Evolutionary conservation across 2,113 vertebrate species (phyloP), one percentile per base, ranked within the genome.

Genomic region (Geothlypis trichas): DNA sequence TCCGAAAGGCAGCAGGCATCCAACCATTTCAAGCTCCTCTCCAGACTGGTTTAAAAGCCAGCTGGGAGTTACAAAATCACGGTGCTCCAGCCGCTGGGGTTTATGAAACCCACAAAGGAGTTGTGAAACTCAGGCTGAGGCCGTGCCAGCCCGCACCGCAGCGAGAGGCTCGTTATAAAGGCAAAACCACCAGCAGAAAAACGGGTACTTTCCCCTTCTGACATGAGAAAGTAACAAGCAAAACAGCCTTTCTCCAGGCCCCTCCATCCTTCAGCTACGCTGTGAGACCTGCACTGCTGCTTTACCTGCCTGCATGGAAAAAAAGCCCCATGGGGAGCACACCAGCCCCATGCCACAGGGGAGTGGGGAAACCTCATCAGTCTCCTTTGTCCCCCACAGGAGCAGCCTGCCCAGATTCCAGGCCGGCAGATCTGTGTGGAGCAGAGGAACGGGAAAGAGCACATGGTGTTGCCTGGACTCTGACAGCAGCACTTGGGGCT

Each of bases 11-110:
- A 85, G 49, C 30, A 80, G 57, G 59, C 76, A 65, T 54, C 35
- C 0, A 14, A 58, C 24, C 2, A 0, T 67, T 84, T 51, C 57
- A 67, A 78, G 47, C 69, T 78, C 52, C 62, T 93, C 71, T 83
- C 58, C 58, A 67, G 71, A 16, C 54, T 44, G 52, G 58, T 73
- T 83, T 83, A 41, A 80, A 86, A 83, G 66, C 15, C 90, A 51
- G 5, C 65, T 88, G n/a, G 16, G 69, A 83, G 62, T 93, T 95
- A 94, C 90, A 95, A 89, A 96, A 93, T 87, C 92, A 76, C 1
- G 0, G 85, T 74, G 41, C 59, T 93, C 71, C 57, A 82, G 90
- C 49, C 78, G 22, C 66, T 79, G 67, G 71, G 69, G 62, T 95
- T 95, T 94, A 83, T 85, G 49, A 95, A 95, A 90, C 49, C 82